Evolutionary conservation across 1,140 invertebrate genomes (phyloP), one percentile per base, ranked within the genome.

Genomic region (Dufourea novaeangliae): DNA sequence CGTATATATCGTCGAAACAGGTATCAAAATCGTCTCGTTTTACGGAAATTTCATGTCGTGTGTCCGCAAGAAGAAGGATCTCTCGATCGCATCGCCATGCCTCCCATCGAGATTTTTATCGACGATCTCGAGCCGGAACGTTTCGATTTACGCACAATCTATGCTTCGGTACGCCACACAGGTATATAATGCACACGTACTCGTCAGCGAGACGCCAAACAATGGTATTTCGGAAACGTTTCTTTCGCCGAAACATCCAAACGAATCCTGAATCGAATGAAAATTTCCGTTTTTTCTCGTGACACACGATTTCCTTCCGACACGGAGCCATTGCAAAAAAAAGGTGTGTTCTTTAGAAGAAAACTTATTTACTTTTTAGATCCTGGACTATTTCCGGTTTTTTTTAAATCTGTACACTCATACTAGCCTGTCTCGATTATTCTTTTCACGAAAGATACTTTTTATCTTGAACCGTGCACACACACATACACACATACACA

Each of bases 141-240:
- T 71, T 71, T 63, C 34, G 34, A 77, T 71, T 77, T 46, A 77
- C 75, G 75, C 75, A 77, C 75, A 77, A 77, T 56, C 56, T 70
- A 71, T 41, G 75, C 67, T 77, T 71, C 50, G n/a, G 75, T 71
- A 77, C 71, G 73, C 59, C 67, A 71, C 67, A 71, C n/a, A n/a
- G n/a, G 20, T 70, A 37, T 70, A 52, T n/a, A n/a, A n/a, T n/a
- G n/a, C n/a, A n/a, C 56, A 76, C 62, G 34, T 25, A 57, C 63
- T 11, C 39, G 12, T 68, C 52, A 54, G 41, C 10, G 25, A n/a
- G 39, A 14, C 34, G 37, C n/a, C n/a, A n/a, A n/a, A n/a, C n/a
- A n/a, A n/a, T n/a, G n/a, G n/a, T 29, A 2, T n/a, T 37, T 27
- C 39, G 17, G 29, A 57, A 57, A 7, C 46, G 25, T 61, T 59